Evolutionary conservation across 2,797 vertebrate species (phyloP).

Genomic region (Vipera latastei): DNA sequence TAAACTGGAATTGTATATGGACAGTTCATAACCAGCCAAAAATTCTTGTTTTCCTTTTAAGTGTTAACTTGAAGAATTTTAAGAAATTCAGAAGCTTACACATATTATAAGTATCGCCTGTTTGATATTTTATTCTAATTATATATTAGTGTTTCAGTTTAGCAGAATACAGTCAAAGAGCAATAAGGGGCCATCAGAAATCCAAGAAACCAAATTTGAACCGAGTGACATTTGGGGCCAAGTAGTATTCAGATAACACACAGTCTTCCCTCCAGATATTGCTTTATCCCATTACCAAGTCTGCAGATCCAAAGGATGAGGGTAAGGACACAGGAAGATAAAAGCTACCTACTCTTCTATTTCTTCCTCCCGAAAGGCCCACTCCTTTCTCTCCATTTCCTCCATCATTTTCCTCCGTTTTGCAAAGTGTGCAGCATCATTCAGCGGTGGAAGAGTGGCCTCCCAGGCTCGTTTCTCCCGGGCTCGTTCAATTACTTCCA

Average conservation of each 20-base stretch:
- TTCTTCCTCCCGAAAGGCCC: slow-evolving; percentile 89
- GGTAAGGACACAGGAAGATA: background rate
- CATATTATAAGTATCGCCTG: background rate
- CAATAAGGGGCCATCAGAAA: background rate
- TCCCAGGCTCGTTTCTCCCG: slow-evolving; percentile 85
- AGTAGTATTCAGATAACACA: background rate
- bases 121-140: background rate
- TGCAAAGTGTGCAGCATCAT: slow-evolving; percentile 71
- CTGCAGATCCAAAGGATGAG: background rate
- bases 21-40: background rate
- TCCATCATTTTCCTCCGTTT: slow-evolving; percentile 89
- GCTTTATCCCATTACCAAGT: background rate
- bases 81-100: background rate
- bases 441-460: slow-evolving; percentile 80
- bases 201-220: background rate
- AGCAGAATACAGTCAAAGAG: background rate
- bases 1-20: background rate
- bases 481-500: slow-evolving; percentile 88
- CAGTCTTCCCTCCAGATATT: background rate
- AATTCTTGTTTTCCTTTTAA: background rate
- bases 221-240: background rate
- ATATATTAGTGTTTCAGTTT: background rate
- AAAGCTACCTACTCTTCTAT: slow-evolving; percentile 81
- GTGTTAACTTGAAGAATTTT: background rate
- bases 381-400: slow-evolving; percentile 88